phyloP scores from a whole-genome alignment of 2,113 vertebrate genomes.

The Tautogolabrus adspersus region DNA sequence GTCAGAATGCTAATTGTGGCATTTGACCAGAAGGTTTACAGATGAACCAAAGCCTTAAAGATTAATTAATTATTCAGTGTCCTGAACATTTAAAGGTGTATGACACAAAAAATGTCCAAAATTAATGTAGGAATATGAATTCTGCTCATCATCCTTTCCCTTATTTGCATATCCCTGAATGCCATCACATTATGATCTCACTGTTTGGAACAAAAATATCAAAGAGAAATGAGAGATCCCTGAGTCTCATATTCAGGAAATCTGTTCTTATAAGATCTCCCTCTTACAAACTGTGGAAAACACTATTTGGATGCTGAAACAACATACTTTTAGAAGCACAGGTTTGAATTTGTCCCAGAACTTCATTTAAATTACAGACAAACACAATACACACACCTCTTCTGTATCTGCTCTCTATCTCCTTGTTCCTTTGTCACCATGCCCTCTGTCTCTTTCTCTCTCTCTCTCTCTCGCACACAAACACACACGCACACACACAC shows the following conservation, averaged over 20 bases:
- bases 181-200: no score
- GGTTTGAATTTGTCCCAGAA: neutral
- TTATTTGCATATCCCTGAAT: no score
- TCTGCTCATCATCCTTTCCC: no score
- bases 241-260: no score
- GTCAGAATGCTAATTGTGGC: constrained; percentile 92
- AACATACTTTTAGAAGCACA: neutral
- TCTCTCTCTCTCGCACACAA: constrained; percentile 14
- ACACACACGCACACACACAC: constrained; percentile 36
- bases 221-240: no score
- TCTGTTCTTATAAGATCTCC: no score
- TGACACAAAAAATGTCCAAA: neutral
- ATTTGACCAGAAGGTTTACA: constrained; percentile 87
- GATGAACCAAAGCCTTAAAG: constrained; percentile 81
- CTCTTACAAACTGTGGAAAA: neutral
- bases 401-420: constrained; percentile 40
- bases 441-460: constrained; percentile 5
- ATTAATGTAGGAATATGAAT: no score
- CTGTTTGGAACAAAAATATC: no score
- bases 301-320: neutral
- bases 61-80: constrained; percentile 86
- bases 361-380: neutral
- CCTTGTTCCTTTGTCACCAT: constrained; percentile 59
- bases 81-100: constrained; percentile 29
- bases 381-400: constrained; percentile 6